Percentiles rank a stretch among this genome's conserved stretches.
Evolutionary conservation across 2,113 vertebrate species (phyloP).

Genomic region (Phalacrocorax aristotelis): DNA sequence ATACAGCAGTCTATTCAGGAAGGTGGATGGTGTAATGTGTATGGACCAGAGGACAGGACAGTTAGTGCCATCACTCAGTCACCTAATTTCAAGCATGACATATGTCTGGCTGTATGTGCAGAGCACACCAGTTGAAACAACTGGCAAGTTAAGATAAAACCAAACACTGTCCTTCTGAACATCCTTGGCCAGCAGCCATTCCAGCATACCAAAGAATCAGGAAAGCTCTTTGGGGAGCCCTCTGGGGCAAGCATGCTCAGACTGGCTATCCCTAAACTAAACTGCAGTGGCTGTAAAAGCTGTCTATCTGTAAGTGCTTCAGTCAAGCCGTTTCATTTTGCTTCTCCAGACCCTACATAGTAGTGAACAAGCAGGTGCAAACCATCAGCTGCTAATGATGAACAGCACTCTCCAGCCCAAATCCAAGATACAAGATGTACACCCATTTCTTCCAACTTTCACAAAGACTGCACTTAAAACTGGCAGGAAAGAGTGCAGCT

Average conservation of each 20-base stretch:
- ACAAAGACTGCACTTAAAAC: background rate
- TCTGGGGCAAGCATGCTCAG: background rate
- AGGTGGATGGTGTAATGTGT: background rate
- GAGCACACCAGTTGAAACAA: background rate
- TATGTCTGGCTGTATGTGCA: background rate
- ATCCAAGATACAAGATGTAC: background rate
- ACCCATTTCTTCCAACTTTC: background rate
- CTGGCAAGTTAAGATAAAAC: background rate
- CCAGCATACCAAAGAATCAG: background rate
- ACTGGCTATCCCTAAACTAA: background rate
- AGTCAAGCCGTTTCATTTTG: background rate
- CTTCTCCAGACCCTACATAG: background rate
- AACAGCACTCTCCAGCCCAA: background rate
- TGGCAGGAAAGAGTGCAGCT: background rate
- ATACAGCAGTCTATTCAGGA: background rate
- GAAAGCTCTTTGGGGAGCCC: background rate
- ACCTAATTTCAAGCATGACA: background rate
- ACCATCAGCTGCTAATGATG: background rate
- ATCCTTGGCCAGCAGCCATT: background rate
- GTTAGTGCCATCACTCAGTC: background rate
- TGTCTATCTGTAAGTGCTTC: background rate
- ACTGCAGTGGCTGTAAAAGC: background rate
- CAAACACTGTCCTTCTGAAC: background rate
- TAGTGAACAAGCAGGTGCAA: background rate
- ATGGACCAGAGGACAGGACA: background rate